Percentiles rank a stretch among this genome's conserved stretches.
These are phyloP conservation scores for Noctua pronuba DNA, from an alignment of 2,888 invertebrate species.

Conservation along the genomic window DNA sequence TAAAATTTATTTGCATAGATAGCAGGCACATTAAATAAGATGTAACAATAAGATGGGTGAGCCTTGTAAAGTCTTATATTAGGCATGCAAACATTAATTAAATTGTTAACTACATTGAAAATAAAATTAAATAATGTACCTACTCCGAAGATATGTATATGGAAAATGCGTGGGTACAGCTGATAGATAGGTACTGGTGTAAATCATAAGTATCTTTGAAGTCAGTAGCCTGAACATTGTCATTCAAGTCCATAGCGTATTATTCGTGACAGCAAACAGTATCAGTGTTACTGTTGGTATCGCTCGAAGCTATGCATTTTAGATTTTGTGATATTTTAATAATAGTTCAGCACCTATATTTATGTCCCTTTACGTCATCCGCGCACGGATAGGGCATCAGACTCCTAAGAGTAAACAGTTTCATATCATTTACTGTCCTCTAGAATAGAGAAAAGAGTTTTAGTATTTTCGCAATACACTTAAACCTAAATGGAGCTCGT, in stretches of 20 bases:
- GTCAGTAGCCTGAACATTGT: constrained; percentile 19
- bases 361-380: background rate
- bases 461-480: constrained; percentile 9
- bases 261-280: constrained; percentile 42
- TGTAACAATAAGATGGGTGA: too few relatives aligned
- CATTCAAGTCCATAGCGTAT: constrained; percentile 9
- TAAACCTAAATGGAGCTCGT: too few relatives aligned
- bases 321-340: constrained; percentile 15
- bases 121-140: too few relatives aligned
- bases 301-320: constrained; percentile 42
- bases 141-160: too few relatives aligned
- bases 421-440: background rate
- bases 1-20: too few relatives aligned
- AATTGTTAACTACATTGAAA: too few relatives aligned
- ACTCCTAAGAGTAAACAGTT: background rate
- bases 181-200: background rate
- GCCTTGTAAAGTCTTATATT: too few relatives aligned
- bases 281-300: constrained; percentile 17
- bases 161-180: too few relatives aligned
- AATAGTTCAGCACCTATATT: constrained; percentile 10
- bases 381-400: background rate
- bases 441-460: background rate
- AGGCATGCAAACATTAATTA: too few relatives aligned
- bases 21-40: too few relatives aligned
- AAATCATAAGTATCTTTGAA: background rate